These are phyloP conservation scores for Nomada ferruginata DNA, from an alignment of 2,888 invertebrate species.

Conservation along the genomic window DNA sequence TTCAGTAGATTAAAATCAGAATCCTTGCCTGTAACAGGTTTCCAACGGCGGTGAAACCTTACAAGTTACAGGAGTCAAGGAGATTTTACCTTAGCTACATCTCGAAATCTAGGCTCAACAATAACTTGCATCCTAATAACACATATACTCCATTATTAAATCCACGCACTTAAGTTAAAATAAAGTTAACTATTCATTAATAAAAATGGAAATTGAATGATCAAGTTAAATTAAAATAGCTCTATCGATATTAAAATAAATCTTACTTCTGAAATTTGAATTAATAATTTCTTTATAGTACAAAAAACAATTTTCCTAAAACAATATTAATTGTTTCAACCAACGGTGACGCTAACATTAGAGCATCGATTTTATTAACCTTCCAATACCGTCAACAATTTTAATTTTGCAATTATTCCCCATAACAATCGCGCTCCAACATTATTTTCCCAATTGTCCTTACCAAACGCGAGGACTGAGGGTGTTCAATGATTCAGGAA, in stretches of 20 bases:
- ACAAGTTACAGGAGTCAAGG: conserved; percentile 26
- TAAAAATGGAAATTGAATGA: too few relatives aligned
- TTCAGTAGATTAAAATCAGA: background rate
- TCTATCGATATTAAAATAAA: too few relatives aligned
- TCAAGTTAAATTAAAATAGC: too few relatives aligned
- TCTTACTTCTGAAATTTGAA: too few relatives aligned
- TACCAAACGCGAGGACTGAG: conserved; percentile 4
- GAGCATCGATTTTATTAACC: too few relatives aligned
- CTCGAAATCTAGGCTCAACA: background rate
- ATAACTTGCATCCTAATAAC: background rate
- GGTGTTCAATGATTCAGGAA: conserved; percentile 27
- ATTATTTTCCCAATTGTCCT: conserved; percentile 24
- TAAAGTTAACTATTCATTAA: too few relatives aligned
- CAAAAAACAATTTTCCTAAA: too few relatives aligned
- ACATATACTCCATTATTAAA: too few relatives aligned
- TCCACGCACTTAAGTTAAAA: too few relatives aligned
- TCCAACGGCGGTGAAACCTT: conserved; percentile 36
- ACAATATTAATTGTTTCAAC: too few relatives aligned
- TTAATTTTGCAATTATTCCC: conserved; percentile 36
- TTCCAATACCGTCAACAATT: background rate
- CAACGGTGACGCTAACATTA: too few relatives aligned
- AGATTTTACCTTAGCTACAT: background rate
- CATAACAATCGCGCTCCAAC: conserved; percentile 2
- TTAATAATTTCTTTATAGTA: too few relatives aligned
- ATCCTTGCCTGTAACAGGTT: conserved; percentile 12